Evolutionary conservation across 2,888 invertebrate species (phyloP), one percentile per base, ranked within the genome.

Genomic region (Nemotelus nigrinus): DNA sequence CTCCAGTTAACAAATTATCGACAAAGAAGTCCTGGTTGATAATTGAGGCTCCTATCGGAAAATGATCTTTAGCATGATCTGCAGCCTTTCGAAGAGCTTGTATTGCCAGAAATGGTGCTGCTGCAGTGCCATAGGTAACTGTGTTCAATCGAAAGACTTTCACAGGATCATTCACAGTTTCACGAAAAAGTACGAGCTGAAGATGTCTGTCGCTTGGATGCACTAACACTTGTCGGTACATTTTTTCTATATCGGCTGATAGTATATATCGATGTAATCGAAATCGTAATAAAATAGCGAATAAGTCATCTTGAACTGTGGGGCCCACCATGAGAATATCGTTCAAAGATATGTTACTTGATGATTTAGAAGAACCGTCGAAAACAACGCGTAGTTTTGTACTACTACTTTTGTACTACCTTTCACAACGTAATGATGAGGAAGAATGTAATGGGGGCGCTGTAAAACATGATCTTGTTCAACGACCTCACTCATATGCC

Each of bases 371-470:
- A n/a, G 71, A 71, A 4, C 55, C 57, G 44, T 71, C 71, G 55
- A 71, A 71, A 2, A 71, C 71, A n/a, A 71, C 71, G 55, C 71
- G 41, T 6, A 55, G 3, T 10, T 71, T 71, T 2, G 71, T 57
- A 5, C 57, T 55, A 3, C 10, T 55, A 53, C 57, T 71, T 3
- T 55, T 44, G 3, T 25, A n/a, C n/a, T n/a, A 3, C 6, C 8
- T 10, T 58, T 55, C 45, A 71, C 44, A 4, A 71, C 71, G 10
- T 5, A 10, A 55, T 71, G 71, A 57, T 71, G 71, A 3, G 55
- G 71, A n/a, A 67, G 43, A 47, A 47, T 25, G 8, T 3, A 67
- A 47, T 48, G 3, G 48, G 6, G 25, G 7, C 8, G 67, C 7
- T 6, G 6, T 58, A 58, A n/a, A 25, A n/a, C n/a, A 7, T 67